These are phyloP conservation scores for Coenobita brevimanus DNA, from an alignment of 1,140 invertebrate species.

Conservation along the genomic window DNA sequence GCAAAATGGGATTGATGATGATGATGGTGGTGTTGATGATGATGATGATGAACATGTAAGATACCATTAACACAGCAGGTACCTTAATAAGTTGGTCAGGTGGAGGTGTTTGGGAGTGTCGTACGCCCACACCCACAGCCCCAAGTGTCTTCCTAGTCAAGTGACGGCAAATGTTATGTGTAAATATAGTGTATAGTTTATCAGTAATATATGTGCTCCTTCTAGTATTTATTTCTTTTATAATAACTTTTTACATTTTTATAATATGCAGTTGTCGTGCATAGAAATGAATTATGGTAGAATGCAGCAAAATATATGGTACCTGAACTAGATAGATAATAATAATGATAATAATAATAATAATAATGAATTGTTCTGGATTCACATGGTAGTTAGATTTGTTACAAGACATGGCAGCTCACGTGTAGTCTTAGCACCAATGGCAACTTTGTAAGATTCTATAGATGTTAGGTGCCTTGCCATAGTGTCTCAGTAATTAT, in stretches of 20 bases:
- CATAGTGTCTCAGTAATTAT: constrained; percentile 40
- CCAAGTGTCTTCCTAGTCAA: constrained; percentile 64
- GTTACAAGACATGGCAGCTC: no score
- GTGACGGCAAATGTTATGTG: constrained; percentile 49
- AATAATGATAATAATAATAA: no score
- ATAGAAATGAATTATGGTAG: no score
- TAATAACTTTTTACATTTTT: constrained; percentile 61
- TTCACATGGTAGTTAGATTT: no score
- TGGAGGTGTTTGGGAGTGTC: background rate
- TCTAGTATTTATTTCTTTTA: constrained; percentile 51
- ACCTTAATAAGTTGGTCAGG: no score
- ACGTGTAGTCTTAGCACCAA: no score
- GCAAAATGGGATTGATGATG: no score
- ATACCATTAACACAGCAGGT: no score
- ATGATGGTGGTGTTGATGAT: no score
- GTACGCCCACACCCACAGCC: background rate
- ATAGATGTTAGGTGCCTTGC: constrained; percentile 62
- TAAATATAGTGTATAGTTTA: constrained; percentile 29
- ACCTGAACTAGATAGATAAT: constrained; percentile 39
- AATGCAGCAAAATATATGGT: constrained; percentile 4
- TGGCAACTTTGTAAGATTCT: background rate
- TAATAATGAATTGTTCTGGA: no score
- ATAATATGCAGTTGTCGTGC: constrained; percentile 35
- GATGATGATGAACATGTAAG: no score
- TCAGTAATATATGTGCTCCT: background rate